Evolutionary conservation across 2,888 invertebrate genomes (phyloP).

Genomic region (Craniophora ligustri): DNA sequence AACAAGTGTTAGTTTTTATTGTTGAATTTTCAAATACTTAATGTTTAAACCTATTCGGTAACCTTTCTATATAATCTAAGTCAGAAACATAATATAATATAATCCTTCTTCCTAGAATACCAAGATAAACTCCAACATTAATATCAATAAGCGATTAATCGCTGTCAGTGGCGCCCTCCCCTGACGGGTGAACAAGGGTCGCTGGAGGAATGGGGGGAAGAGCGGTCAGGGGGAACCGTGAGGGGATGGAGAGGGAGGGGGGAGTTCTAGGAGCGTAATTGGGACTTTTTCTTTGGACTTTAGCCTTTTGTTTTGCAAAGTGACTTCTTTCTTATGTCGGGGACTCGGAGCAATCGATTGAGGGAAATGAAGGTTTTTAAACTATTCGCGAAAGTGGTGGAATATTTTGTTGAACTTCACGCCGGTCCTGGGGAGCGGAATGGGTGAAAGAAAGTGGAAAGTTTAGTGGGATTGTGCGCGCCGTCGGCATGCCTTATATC

Average conservation of each 20-base stretch:
- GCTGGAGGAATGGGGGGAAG: constrained; percentile 52
- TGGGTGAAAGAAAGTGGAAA: constrained; percentile 28
- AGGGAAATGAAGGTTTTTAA: constrained; percentile 46
- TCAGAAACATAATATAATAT: constrained; percentile 3
- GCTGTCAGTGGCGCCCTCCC: constrained; percentile 53
- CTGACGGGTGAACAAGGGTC: constrained; percentile 47
- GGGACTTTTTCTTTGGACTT: constrained; percentile 87
- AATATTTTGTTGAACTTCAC: constrained; percentile 43
- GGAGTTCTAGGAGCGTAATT: constrained; percentile 75
- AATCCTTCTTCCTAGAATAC: constrained; percentile 13
- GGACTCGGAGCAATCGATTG: constrained; percentile 73
- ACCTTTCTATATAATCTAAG: not conserved
- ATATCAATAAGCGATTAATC: constrained; percentile 50
- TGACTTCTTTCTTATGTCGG: constrained; percentile 79
- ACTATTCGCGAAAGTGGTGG: constrained; percentile 47
- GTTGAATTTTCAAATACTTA: no score
- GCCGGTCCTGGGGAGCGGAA: constrained; percentile 8
- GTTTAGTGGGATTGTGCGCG: constrained; percentile 22
- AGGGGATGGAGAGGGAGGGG: constrained; percentile 25
- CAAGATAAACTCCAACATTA: constrained; percentile 37
- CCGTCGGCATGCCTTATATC: constrained; percentile 6
- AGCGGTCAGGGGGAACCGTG: constrained; percentile 37
- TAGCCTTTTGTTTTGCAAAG: constrained; percentile 86
- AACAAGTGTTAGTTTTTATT: no score
- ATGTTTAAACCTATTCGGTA: not conserved